A percentile compares a stretch with the other conserved stretches of the same genome.
Evolutionary conservation across 2,797 vertebrate species (phyloP).

Genomic region (Coranthus polyacanthus): DNA sequence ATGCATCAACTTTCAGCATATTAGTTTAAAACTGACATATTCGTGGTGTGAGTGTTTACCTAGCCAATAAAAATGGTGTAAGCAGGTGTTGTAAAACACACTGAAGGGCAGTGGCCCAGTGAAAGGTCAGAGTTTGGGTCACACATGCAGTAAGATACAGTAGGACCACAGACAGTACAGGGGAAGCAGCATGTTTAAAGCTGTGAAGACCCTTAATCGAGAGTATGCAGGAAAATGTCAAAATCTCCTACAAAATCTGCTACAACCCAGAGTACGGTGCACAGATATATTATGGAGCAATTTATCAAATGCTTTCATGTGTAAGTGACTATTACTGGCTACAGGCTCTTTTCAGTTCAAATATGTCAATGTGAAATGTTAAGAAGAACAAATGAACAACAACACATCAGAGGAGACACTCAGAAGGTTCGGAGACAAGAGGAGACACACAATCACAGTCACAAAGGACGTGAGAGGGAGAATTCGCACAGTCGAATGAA

Average conservation of each 20-base stretch:
- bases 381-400: slow-evolving; percentile 76
- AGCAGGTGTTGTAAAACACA: slow-evolving; percentile 61
- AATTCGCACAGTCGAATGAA: slow-evolving; percentile 28
- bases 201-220: slow-evolving; percentile 20
- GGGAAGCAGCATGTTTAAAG: slow-evolving; percentile 37
- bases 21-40: not conserved
- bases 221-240: slow-evolving; percentile 6
- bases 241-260: slow-evolving; percentile 18
- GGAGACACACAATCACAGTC: slow-evolving; percentile 70
- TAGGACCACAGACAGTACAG: slow-evolving; percentile 60
- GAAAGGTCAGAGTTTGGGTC: slow-evolving; percentile 33
- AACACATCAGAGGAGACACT: slow-evolving; percentile 85
- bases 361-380: slow-evolving; percentile 45
- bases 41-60: slow-evolving; percentile 1
- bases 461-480: slow-evolving; percentile 36
- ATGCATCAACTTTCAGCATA: slow-evolving; percentile 4
- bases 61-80: slow-evolving; percentile 32
- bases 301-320: slow-evolving; percentile 18
- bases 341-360: slow-evolving; percentile 19
- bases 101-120: slow-evolving; percentile 29
- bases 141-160: slow-evolving; percentile 49
- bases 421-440: slow-evolving; percentile 74
- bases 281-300: slow-evolving; percentile 27
- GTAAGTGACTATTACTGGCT: slow-evolving; percentile 8
- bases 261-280: slow-evolving; percentile 48